A percentile compares a stretch with the other conserved stretches of the same genome.
Evolutionary conservation across 2,113 vertebrate species (phyloP).

Genomic region (Rhea americana): DNA sequence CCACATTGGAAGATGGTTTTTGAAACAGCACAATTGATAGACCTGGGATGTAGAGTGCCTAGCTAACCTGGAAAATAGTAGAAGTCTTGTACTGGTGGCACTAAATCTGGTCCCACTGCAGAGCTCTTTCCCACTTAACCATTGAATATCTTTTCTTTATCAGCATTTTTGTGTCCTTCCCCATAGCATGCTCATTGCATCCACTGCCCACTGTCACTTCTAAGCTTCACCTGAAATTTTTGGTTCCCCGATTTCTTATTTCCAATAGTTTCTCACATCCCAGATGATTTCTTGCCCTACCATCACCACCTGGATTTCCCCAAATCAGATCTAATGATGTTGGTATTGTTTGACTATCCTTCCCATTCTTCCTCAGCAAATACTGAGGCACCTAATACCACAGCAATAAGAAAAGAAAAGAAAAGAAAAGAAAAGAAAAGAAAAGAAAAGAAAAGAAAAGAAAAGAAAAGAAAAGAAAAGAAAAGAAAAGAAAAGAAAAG

Average conservation of each 20-base stretch:
- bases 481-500: no score
- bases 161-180: not conserved
- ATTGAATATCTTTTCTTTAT: not conserved
- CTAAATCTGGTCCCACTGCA: not conserved
- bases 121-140: not conserved
- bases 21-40: not conserved
- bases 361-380: not conserved
- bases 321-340: not conserved
- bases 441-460: no score
- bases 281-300: not conserved
- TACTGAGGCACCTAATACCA: not conserved
- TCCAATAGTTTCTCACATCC: not conserved
- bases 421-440: no score
- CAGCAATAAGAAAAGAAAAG: conserved; percentile 21
- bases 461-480: no score
- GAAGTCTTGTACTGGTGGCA: not conserved
- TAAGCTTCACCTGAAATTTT: not conserved
- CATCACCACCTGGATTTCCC: not conserved
- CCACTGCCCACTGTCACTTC: not conserved
- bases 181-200: not conserved
- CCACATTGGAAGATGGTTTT: not conserved
- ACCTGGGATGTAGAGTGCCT: not conserved
- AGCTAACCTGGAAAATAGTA: not conserved
- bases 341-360: not conserved
- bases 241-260: not conserved